phyloP scores from a whole-genome alignment of 2,888 invertebrate species.

The Chloroclysta siterata region DNA sequence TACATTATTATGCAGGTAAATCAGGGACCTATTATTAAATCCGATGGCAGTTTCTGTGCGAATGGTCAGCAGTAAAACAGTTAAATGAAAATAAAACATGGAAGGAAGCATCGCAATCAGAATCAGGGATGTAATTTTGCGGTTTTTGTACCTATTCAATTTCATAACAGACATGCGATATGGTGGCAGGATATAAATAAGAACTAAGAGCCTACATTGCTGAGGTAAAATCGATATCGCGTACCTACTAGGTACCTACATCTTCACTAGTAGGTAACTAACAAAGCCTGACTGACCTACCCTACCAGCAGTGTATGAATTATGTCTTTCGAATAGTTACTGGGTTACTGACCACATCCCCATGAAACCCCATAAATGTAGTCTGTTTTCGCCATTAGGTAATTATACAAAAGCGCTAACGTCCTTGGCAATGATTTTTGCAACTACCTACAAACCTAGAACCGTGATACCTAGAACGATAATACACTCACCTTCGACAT shows the following conservation, averaged over 20 bases:
- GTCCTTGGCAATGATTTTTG: slow-evolving; percentile 61
- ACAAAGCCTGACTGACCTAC: slow-evolving; percentile 29
- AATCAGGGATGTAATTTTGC: slow-evolving; percentile 22
- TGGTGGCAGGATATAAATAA: not conserved
- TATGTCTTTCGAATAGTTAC: not conserved
- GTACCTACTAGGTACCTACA: not conserved
- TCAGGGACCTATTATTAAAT: too few species aligned
- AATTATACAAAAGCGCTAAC: slow-evolving; percentile 30
- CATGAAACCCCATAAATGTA: not conserved
- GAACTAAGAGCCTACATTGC: slow-evolving; percentile 7
- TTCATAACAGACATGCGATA: slow-evolving; percentile 18
- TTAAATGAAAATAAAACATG: not conserved
- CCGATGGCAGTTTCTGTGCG: too few species aligned
- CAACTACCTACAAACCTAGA: slow-evolving; percentile 63
- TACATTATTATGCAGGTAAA: too few species aligned
- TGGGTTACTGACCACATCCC: not conserved
- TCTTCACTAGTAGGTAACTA: not conserved
- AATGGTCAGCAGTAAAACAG: too few species aligned
- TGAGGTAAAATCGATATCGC: slow-evolving; percentile 27
- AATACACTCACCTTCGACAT: slow-evolving; percentile 76
- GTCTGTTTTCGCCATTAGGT: slow-evolving; percentile 12
- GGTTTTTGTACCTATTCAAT: slow-evolving; percentile 19
- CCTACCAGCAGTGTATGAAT: not conserved
- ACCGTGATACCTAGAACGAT: slow-evolving; percentile 28
- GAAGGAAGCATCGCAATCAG: slow-evolving; percentile 16